These are phyloP conservation scores for Malaclemys terrapin DNA, from an alignment of 2,113 vertebrate genomes.

Conservation along the genomic window DNA sequence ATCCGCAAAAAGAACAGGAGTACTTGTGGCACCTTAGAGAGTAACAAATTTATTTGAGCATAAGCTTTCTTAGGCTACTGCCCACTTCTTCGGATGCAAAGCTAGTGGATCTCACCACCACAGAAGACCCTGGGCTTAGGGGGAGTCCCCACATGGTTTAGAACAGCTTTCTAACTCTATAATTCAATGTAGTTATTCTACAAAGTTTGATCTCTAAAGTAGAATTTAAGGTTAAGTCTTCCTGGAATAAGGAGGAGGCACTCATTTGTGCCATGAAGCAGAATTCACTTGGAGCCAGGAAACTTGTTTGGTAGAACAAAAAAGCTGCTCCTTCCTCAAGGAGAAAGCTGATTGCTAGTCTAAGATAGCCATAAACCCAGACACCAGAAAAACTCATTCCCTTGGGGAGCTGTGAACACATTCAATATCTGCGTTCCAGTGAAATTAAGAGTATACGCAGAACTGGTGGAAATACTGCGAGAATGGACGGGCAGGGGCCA, in stretches of 20 bases:
- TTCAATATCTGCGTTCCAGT: not conserved
- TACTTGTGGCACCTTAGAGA: no score
- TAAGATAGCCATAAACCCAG: accelerated
- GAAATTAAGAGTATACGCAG: not conserved
- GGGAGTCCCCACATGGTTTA: not conserved
- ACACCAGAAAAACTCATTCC: not conserved
- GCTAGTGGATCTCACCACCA: not conserved
- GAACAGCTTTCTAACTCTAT: not conserved
- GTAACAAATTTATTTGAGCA: no score
- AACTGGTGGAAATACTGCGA: not conserved
- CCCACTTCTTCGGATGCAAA: not conserved
- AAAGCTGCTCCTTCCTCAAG: not conserved
- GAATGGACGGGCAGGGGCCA: not conserved
- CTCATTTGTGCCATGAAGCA: not conserved
- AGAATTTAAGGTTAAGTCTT: not conserved
- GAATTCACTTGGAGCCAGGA: not conserved
- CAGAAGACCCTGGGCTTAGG: not conserved
- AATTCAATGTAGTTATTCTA: not conserved
- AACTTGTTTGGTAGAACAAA: not conserved
- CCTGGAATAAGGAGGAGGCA: not conserved
- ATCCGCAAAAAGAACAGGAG: no score
- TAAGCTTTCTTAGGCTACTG: no score
- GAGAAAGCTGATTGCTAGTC: not conserved
- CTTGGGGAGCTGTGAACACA: not conserved
- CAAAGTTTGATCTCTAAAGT: accelerated